Conservation (phyloP, 2,113 vertebrate genomes). For the Scophthalmus maximus region DNA sequence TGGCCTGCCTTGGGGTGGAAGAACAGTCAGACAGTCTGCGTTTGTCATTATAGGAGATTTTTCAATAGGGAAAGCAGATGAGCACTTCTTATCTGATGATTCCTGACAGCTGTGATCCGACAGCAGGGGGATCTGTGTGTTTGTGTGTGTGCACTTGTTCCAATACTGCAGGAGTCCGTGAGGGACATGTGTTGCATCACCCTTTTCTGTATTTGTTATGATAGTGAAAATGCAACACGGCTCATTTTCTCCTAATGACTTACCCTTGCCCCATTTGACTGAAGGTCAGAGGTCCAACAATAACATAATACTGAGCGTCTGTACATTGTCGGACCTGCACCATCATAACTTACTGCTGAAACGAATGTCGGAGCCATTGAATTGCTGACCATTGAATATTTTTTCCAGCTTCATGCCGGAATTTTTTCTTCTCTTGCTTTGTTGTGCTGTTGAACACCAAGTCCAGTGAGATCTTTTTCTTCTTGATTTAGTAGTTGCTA, state of each 20-base stretch:
- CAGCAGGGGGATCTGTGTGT: slow-evolving; percentile 25
- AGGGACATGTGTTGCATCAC: neutral
- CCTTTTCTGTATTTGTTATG: slow-evolving; percentile 11
- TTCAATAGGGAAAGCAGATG: slow-evolving; percentile 76
- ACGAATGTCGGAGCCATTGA: slow-evolving; percentile 6
- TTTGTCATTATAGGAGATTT: slow-evolving; percentile 72
- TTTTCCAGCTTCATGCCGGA: neutral
- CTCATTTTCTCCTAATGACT: slow-evolving; percentile 25
- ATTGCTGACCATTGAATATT: neutral
- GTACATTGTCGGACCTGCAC: neutral
- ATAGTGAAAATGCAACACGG: neutral
- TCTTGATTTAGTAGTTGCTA: slow-evolving; percentile 6
- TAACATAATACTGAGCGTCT: neutral
- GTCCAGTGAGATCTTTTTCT: neutral
- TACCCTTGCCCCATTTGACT: slow-evolving; percentile 23
- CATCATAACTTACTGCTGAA: neutral
- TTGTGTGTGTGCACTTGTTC: slow-evolving; percentile 15
- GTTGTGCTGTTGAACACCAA: neutral
- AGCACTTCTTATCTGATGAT: slow-evolving; percentile 53
- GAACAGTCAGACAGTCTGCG: slow-evolving; percentile 76
- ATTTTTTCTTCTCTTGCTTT: neutral
- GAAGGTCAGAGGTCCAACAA: slow-evolving; percentile 9
- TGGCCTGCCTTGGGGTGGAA: slow-evolving; percentile 34
- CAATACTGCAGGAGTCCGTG: neutral
- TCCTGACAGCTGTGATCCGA: slow-evolving; percentile 51